These are phyloP conservation scores for Augochlora pura DNA, from an alignment of 1,140 invertebrate genomes.

Conservation along the genomic window DNA sequence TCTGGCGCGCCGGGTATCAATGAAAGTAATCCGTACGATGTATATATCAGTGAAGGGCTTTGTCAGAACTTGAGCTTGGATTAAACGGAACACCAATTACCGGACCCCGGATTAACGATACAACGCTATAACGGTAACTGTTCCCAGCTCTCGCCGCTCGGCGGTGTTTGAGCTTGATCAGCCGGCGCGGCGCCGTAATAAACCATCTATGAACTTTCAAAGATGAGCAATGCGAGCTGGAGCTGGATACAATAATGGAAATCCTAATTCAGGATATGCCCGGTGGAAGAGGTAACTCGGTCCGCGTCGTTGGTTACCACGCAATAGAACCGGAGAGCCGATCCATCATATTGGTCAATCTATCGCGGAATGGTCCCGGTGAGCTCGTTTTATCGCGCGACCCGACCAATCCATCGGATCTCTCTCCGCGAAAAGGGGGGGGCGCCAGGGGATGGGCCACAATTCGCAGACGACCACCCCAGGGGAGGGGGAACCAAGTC, in stretches of 20 bases:
- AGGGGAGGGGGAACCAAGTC: constrained; percentile 36
- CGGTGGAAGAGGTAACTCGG: background rate
- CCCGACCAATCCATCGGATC: constrained; percentile 48
- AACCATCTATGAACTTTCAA: background rate
- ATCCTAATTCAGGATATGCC: background rate
- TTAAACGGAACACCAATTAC: background rate
- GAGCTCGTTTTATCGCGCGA: constrained; percentile 40
- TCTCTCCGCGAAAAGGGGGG: background rate
- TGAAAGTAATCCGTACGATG: background rate
- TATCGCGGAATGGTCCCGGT: constrained; percentile 50
- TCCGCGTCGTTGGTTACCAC: constrained; percentile 4
- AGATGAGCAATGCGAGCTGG: background rate
- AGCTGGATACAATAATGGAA: background rate
- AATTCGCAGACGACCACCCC: constrained; percentile 25
- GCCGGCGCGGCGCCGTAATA: background rate
- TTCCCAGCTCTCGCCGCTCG: background rate
- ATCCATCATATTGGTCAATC: constrained; percentile 56
- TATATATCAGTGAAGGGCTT: background rate
- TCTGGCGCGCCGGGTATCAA: background rate
- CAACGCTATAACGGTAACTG: background rate
- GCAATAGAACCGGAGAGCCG: constrained; percentile 16
- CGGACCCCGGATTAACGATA: background rate
- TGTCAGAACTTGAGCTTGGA: background rate
- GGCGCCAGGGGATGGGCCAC: constrained; percentile 25
- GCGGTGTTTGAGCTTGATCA: background rate